Evolutionary conservation across 2,113 vertebrate genomes (phyloP).

Genomic region (Crotalus horridus): DNA sequence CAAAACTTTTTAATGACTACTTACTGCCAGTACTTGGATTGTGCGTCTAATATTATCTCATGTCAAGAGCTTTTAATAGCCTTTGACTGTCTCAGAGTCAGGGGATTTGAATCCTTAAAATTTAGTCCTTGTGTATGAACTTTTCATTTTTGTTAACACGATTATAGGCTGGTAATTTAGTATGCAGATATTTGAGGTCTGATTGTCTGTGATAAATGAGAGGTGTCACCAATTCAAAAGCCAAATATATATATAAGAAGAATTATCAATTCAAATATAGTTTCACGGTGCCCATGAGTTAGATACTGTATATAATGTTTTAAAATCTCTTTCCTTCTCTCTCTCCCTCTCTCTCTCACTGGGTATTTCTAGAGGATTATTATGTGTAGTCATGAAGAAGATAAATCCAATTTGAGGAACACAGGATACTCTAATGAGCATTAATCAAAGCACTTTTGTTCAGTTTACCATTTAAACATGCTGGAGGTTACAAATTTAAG

Average conservation of each 20-base stretch:
- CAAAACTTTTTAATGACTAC: background rate
- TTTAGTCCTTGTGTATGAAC: background rate
- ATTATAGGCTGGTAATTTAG: background rate
- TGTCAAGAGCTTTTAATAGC: background rate
- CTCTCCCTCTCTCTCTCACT: background rate
- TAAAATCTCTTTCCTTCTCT: background rate
- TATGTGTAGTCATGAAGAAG: background rate
- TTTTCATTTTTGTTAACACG: background rate
- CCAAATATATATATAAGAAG: background rate
- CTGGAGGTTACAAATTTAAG: background rate
- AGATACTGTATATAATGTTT: background rate
- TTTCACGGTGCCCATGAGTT: background rate
- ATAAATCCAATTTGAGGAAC: background rate
- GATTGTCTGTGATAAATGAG: background rate
- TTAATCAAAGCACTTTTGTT: background rate
- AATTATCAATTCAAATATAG: background rate
- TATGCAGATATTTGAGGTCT: background rate
- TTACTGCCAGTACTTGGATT: background rate
- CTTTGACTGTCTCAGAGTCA: background rate
- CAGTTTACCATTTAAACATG: background rate
- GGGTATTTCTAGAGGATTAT: background rate
- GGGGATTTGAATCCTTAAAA: background rate
- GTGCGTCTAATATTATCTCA: background rate
- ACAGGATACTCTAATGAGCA: background rate
- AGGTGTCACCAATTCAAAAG: background rate